A percentile compares a stretch with the other conserved stretches of the same genome.
Conservation (phyloP, 2,888 invertebrate species). For the Drosophila koepferae region DNA sequence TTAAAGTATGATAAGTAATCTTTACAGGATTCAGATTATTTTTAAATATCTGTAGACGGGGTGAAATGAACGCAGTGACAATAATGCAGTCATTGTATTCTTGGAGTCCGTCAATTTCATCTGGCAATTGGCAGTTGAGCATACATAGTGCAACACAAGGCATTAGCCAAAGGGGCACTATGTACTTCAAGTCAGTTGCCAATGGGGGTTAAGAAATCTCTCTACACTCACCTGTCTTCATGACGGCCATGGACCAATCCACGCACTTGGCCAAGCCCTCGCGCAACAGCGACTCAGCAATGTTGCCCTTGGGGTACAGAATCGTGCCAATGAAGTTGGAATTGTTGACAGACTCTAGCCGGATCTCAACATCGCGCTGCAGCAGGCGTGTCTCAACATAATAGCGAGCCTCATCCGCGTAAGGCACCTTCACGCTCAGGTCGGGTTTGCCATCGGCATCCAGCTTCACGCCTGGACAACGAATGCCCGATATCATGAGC, state of each 20-base stretch:
- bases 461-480: slow-evolving; percentile 93
- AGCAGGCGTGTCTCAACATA: slow-evolving; percentile 96
- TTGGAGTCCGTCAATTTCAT: slow-evolving; percentile 83
- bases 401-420: slow-evolving; percentile 96
- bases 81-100: slow-evolving; percentile 71
- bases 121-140: slow-evolving; percentile 64
- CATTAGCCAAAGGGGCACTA: slow-evolving; percentile 55
- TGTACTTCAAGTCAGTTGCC: slow-evolving; percentile 52
- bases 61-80: slow-evolving; percentile 83
- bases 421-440: slow-evolving; percentile 88
- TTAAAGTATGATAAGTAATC: not conserved
- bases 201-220: not conserved
- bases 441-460: slow-evolving; percentile 90
- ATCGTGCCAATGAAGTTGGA: slow-evolving; percentile 97
- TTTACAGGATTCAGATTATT: not conserved
- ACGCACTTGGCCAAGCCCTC: slow-evolving; percentile 98
- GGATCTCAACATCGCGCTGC: slow-evolving; percentile 95
- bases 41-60: slow-evolving; percentile 77
- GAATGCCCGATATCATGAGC: slow-evolving; percentile 97
- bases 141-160: slow-evolving; percentile 58
- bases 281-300: slow-evolving; percentile 95
- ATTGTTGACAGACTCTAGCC: slow-evolving; percentile 96
- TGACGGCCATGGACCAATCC: slow-evolving; percentile 95
- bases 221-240: slow-evolving; percentile 87
- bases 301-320: slow-evolving; percentile 95